A percentile compares a stretch with the other conserved stretches of the same genome.
phyloP scores from a whole-genome alignment of 1,140 invertebrate species.

The Drosophila mayri region DNA sequence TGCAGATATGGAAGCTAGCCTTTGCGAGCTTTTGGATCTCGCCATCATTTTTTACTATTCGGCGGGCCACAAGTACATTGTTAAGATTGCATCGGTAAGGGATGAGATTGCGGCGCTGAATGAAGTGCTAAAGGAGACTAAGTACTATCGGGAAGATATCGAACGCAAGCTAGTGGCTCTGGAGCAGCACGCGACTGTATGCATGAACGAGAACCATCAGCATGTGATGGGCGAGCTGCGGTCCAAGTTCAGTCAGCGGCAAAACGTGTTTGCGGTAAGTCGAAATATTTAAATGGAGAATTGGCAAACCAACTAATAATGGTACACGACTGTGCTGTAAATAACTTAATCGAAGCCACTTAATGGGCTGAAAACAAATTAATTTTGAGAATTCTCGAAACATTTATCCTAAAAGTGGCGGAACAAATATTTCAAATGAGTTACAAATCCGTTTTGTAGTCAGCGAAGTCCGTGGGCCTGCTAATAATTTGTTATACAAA shows the following conservation, averaged over 20 bases:
- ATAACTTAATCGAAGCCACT: too few species aligned
- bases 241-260: conserved; percentile 75
- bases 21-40: conserved; percentile 78
- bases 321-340: too few species aligned
- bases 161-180: conserved; percentile 69
- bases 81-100: conserved; percentile 78
- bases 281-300: too few species aligned
- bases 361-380: neutral
- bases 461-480: too few species aligned
- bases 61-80: conserved; percentile 83
- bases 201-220: conserved; percentile 77
- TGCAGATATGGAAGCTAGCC: conserved; percentile 46
- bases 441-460: too few species aligned
- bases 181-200: conserved; percentile 77
- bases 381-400: neutral
- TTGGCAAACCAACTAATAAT: too few species aligned
- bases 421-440: too few species aligned
- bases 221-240: conserved; percentile 74
- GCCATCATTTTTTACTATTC: conserved; percentile 82
- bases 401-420: too few species aligned
- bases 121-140: conserved; percentile 79
- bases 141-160: conserved; percentile 80
- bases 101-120: conserved; percentile 83
- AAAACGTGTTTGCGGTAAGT: conserved; percentile 82
- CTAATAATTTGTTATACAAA: too few species aligned